Base-by-base conservation (phyloP, 2,888 invertebrate genomes). In the Drosophila niveifrons region DNA sequence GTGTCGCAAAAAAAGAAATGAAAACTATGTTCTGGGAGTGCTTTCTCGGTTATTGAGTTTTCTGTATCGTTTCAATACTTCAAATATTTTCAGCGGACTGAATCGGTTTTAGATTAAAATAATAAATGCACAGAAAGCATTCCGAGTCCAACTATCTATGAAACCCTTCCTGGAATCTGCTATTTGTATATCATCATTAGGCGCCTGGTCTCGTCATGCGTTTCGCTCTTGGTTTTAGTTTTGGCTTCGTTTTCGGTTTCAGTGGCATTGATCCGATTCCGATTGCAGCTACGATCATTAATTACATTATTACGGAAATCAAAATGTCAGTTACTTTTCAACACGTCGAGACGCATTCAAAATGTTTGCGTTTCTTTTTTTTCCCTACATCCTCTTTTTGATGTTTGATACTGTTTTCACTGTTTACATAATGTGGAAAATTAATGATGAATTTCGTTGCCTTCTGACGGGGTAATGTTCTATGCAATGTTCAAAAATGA, bases 281-380 rank as follows among this genome's bases (percentile, higher is more conserved):
- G 77, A 82, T 68, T 75, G 67, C 34, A 46, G 15, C 34, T 69
- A 61, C 66, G 75, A 68, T 90, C 89, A 87, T 87, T 87, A 87
- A 87, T 87, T 87, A 87, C 81, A 86, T 90, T 89, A 90, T 90
- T 88, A 83, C 89, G 89, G 81, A 86, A 90, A 90, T 86, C 90
- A 83, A 88, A 90, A 88, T 89, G 90, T 90, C 86, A 90, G 90
- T 68, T 59, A 66, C 75, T 61, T 84, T 82, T 89, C 89, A 87
- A 63, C 88, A 58, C 72, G 13, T 57, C 39, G 70, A 2, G 23
- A 23, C 23, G 23, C 68, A 55, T 63, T 78, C 78, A 70, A 72
- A 85, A 73, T 89, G 89, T 73, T 84, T 87, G 63, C 65, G 41
- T 63, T 76, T 51, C 41, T 52, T 15, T 64, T 56, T 66, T 62